Percentiles rank a stretch among this genome's conserved stretches.
Evolutionary conservation across 92 coral and sea anemone genomes (phyloP).

Genomic region (Phymanthus crucifer): DNA sequence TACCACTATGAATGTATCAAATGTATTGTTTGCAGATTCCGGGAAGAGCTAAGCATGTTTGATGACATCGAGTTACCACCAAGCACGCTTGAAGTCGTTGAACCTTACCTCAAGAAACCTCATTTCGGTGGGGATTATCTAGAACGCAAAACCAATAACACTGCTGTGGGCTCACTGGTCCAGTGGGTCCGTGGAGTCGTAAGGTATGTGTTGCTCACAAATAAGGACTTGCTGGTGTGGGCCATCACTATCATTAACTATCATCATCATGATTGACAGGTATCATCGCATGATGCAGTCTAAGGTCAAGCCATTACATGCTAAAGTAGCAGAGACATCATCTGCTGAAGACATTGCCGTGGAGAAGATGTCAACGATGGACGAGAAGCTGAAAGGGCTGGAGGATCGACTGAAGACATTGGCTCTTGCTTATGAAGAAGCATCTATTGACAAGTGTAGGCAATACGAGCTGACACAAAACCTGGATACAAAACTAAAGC

Average conservation of each 20-base stretch:
- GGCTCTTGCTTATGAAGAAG: conserved; percentile 89
- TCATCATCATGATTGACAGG: conserved; percentile 32
- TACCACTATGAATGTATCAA: background rate
- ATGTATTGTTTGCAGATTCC: conserved; percentile 61
- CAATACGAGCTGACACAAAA: conserved; percentile 89
- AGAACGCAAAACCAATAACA: conserved; percentile 77
- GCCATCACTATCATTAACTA: background rate
- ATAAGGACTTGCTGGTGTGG: no score
- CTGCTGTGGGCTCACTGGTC: conserved; percentile 90
- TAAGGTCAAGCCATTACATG: conserved; percentile 90
- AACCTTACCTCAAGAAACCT: conserved; percentile 91
- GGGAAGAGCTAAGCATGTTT: conserved; percentile 82
- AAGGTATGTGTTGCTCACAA: conserved; percentile 69
- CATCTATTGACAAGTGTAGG: conserved; percentile 94
- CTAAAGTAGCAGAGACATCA: conserved; percentile 93
- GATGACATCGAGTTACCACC: conserved; percentile 83
- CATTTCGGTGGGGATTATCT: conserved; percentile 82
- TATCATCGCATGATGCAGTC: conserved; percentile 98
- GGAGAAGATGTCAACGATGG: conserved; percentile 73
- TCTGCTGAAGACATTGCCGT: conserved; percentile 84
- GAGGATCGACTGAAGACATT: conserved; percentile 86
- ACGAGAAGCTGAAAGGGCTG: conserved; percentile 77
- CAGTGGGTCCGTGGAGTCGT: conserved; percentile 94
- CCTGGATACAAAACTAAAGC: conserved; percentile 81
- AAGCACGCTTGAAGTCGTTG: conserved; percentile 90